phyloP scores from a whole-genome alignment of 2,888 invertebrate genomes.

The Muschampia plurimacula region DNA sequence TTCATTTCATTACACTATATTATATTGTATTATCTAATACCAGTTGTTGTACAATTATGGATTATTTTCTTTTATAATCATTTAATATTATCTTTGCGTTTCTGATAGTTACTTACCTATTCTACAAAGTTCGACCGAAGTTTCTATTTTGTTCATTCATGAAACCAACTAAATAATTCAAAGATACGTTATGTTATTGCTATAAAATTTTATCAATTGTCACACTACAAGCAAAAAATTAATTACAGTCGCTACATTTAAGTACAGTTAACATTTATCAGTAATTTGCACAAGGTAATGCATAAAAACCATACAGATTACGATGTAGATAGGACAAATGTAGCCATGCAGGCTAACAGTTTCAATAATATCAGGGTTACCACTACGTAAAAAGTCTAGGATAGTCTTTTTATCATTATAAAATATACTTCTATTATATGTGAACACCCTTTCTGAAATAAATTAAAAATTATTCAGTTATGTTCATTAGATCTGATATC shows the following conservation, averaged over 20 bases:
- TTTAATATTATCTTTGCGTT: too few species aligned
- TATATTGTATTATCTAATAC: too few species aligned
- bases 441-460: too few species aligned
- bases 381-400: neutral
- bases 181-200: neutral
- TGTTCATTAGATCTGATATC: too few species aligned
- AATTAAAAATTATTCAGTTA: too few species aligned
- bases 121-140: too few species aligned
- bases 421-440: too few species aligned
- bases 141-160: too few species aligned
- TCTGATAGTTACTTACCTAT: too few species aligned
- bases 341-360: constrained; percentile 2
- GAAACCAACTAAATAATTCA: neutral
- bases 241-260: neutral
- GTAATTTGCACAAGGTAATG: constrained; percentile 1
- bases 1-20: too few species aligned
- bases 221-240: neutral
- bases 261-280: neutral
- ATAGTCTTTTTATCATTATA: neutral
- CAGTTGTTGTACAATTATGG: too few species aligned
- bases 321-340: neutral
- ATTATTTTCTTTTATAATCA: too few species aligned
- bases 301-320: neutral
- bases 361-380: neutral
- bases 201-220: neutral